Evolutionary conservation across 64 coral and sea anemone genomes (phyloP), one percentile per base, ranked within the genome.

Genomic region (Montipora efflorescens): DNA sequence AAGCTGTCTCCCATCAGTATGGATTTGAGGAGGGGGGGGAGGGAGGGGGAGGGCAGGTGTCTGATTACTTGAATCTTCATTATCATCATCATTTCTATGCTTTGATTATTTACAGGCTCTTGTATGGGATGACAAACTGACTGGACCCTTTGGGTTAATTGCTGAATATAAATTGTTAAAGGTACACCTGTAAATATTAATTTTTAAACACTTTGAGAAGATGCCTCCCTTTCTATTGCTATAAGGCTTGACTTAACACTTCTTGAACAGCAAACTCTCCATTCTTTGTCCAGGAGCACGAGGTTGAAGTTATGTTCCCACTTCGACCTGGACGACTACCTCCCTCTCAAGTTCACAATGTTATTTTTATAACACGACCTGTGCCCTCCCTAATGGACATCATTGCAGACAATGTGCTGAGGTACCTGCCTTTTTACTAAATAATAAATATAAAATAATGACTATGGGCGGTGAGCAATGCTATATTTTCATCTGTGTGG

Each of bases 231-330:
- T 57, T 57, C 11, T 57, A 57, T 6, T 0, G 53, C 11, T 11
- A 36, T 2, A 36, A 6, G 52, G 5, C 61, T 12, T 16, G 3
- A 64, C 4, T 12, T 12, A 64, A 64, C 61, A 64, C 11, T 64
- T 62, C 43, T 36, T 71, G 18, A 23, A 7, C 18, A 21, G 8
- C 21, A 21, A 20, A 80, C 36, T 80, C 4, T 23, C 47, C 4
- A 21, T n/a, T 87, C 50, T 77, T 70, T 43, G 45, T 72, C 13
- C 55, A 99, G 97, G 97, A 99, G 92, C 97, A 99, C 95, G 97
- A 99, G 77, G 97, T 99, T 75, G 97, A 99, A 83, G 92, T 91
- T 5, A 99, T 99, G 97, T 94, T 99, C 90, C 87, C 94, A 10
- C 79, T 99, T 7, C 78, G 80, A 57, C 79, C 86, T 67, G 97